A percentile compares a stretch with the other conserved stretches of the same genome.
These are phyloP conservation scores for Pachydiplax longipennis DNA, from an alignment of 2,888 invertebrate species.

Conservation along the genomic window DNA sequence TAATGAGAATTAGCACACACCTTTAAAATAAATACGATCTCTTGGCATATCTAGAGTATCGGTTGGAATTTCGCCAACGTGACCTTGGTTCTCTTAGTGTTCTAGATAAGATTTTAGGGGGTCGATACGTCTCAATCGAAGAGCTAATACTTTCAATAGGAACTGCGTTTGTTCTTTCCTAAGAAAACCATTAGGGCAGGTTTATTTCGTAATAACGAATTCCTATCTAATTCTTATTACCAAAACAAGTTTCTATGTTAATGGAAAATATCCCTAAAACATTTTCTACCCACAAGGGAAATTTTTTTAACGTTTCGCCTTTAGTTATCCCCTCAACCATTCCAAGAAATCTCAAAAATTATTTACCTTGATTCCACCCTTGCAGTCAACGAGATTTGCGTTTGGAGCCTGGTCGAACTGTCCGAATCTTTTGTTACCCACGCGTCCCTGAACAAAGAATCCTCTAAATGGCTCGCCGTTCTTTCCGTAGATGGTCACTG, in stretches of 20 bases:
- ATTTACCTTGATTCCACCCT: constrained; percentile 64
- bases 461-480: constrained; percentile 73
- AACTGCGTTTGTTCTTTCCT: too few species aligned
- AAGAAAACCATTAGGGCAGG: too few species aligned
- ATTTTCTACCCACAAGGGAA: too few species aligned
- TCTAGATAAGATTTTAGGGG: background rate
- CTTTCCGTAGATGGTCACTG: constrained; percentile 67
- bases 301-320: too few species aligned
- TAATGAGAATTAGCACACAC: too few species aligned
- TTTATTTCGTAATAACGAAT: too few species aligned
- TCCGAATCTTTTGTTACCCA: constrained; percentile 71
- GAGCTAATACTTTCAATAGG: background rate
- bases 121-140: background rate
- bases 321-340: too few species aligned
- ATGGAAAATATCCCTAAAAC: too few species aligned
- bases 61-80: background rate
- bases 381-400: constrained; percentile 66
- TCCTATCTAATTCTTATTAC: too few species aligned
- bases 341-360: background rate
- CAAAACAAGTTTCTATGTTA: too few species aligned
- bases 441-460: constrained; percentile 82
- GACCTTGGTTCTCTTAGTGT: background rate
- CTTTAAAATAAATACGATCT: too few species aligned
- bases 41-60: too few species aligned
- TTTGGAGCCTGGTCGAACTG: constrained; percentile 67